Evolutionary conservation across 1,140 invertebrate genomes (phyloP).

Genomic region (Pissodes strobi): DNA sequence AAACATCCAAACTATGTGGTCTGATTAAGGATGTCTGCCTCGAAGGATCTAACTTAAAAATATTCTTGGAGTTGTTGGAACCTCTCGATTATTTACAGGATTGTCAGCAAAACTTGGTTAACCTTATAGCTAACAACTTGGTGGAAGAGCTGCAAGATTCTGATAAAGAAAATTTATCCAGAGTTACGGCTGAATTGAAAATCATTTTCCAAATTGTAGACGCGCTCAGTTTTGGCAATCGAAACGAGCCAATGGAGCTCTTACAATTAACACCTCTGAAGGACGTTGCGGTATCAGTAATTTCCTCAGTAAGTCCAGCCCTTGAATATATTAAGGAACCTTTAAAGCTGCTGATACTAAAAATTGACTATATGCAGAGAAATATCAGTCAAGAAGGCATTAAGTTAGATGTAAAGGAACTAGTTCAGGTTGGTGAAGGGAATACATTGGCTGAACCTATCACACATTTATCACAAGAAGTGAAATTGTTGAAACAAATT

Average conservation of each 20-base stretch:
- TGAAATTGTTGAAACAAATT: not conserved
- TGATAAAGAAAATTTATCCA: conserved; percentile 2
- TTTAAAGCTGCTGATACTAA: conserved; percentile 35
- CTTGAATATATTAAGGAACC: conserved; percentile 39
- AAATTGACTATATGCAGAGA: conserved; percentile 28
- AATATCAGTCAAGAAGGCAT: not conserved
- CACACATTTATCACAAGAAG: not conserved
- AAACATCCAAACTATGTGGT: conserved; percentile 25
- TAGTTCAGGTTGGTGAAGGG: not conserved
- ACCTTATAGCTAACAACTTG: conserved; percentile 13
- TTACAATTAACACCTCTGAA: not conserved
- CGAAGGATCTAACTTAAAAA: not conserved
- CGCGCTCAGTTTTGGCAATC: not conserved
- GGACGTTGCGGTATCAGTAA: not conserved
- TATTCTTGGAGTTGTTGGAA: conserved; percentile 17
- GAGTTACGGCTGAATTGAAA: conserved; percentile 12
- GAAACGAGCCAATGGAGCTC: too few relatives aligned
- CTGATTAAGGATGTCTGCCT: conserved; percentile 26
- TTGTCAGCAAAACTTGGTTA: conserved; percentile 24
- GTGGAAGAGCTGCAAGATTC: conserved; percentile 5
- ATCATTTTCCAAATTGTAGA: conserved; percentile 25
- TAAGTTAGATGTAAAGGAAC: conserved; percentile 10
- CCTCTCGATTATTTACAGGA: conserved; percentile 29
- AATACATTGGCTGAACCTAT: conserved; percentile 1
- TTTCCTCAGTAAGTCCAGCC: not conserved